Conservation (phyloP, 2,888 invertebrate genomes). For the Brenthis ino region DNA sequence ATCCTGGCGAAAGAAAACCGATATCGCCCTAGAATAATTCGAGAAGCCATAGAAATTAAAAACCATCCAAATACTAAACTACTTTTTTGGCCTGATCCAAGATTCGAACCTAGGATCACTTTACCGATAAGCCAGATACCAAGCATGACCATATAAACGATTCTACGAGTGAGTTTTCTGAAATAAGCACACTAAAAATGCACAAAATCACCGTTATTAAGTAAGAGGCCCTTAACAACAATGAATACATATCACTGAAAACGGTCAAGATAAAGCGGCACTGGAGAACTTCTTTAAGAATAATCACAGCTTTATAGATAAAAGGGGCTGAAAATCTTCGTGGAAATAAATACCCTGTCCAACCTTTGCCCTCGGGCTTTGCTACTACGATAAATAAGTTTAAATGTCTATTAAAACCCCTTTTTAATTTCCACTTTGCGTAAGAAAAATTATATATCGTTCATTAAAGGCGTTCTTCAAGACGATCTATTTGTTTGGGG, state of each 20-base stretch:
- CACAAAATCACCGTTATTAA: neutral
- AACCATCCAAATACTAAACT: no score
- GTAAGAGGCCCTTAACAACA: slow-evolving; percentile 12
- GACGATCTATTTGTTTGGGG: neutral
- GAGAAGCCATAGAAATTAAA: no score
- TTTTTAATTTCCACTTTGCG: slow-evolving; percentile 33
- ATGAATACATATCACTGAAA: slow-evolving; percentile 37
- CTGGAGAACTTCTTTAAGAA: slow-evolving; percentile 34
- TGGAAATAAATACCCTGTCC: slow-evolving; percentile 36
- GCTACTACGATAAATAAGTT: slow-evolving; percentile 37
- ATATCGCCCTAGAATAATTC: no score
- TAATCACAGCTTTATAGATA: slow-evolving; percentile 40
- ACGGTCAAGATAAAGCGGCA: slow-evolving; percentile 35
- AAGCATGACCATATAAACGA: no score
- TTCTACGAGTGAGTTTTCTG: no score
- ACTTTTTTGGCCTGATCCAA: no score
- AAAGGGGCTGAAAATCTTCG: slow-evolving; percentile 23
- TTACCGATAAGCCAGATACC: no score
- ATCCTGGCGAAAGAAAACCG: no score
- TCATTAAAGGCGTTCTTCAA: slow-evolving; percentile 11
- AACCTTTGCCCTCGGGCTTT: slow-evolving; percentile 22
- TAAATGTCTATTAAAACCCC: slow-evolving; percentile 36
- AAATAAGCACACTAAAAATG: neutral
- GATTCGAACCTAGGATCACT: no score
- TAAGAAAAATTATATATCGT: slow-evolving; percentile 18